Conservation (phyloP, 2,113 vertebrate genomes). For the Burhinus bistriatus region DNA sequence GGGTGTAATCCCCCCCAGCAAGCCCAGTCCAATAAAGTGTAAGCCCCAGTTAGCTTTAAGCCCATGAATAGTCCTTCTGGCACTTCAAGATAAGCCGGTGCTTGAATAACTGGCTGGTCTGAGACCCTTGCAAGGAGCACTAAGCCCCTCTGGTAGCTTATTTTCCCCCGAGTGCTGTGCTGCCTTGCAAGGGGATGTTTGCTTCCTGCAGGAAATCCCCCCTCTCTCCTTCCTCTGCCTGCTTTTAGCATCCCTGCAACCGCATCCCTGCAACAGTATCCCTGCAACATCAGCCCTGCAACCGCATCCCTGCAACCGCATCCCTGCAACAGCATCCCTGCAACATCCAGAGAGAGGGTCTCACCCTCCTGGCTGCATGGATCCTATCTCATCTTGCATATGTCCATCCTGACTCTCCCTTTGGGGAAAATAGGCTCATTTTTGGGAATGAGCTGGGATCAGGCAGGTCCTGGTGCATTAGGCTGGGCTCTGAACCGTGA, state of each 20-base stretch:
- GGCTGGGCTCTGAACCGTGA: background rate
- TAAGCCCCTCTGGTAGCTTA: background rate
- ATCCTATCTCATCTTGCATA: rapidly evolving
- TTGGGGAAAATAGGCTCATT: background rate
- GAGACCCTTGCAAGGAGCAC: background rate
- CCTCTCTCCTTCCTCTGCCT: background rate
- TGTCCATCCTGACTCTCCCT: background rate
- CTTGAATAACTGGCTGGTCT: background rate
- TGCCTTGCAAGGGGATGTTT: background rate
- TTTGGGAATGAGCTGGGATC: background rate
- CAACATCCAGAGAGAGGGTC: background rate
- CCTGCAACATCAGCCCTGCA: background rate
- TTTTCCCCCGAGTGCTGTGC: rapidly evolving
- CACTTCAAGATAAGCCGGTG: background rate
- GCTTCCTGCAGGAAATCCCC: background rate
- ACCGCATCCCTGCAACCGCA: background rate
- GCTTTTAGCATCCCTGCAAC: background rate
- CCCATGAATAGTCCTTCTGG: background rate
- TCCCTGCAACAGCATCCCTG: background rate
- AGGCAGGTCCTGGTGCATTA: background rate
- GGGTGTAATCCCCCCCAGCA: background rate
- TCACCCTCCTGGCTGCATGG: background rate
- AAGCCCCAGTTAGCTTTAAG: background rate
- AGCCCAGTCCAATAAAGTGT: background rate
- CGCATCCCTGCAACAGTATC: background rate